Evolutionary conservation across 2,113 vertebrate genomes (phyloP).

Genomic region (Cottus gobio): DNA sequence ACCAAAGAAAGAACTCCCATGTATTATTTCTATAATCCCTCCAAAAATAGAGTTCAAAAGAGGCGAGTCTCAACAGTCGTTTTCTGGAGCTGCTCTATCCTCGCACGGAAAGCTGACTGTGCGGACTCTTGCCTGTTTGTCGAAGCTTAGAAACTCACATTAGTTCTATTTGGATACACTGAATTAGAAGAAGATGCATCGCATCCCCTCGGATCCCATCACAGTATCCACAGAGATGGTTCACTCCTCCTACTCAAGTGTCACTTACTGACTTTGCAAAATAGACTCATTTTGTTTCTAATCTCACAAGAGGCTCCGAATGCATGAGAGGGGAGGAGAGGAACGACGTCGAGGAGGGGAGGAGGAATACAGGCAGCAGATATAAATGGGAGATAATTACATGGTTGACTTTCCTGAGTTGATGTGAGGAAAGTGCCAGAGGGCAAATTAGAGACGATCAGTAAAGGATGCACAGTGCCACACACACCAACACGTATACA

Average conservation of each 20-base stretch:
- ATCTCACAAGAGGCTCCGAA: constrained; percentile 26
- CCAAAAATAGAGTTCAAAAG: constrained; percentile 61
- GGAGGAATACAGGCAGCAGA: constrained; percentile 22
- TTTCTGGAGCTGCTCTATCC: constrained; percentile 9
- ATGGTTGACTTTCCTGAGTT: constrained; percentile 18
- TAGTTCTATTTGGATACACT: constrained; percentile 41
- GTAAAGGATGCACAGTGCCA: background rate
- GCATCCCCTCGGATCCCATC: background rate
- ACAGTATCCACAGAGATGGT: constrained; percentile 16
- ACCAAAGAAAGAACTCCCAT: constrained; percentile 40
- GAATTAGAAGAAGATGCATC: constrained; percentile 43
- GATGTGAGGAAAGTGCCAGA: constrained; percentile 34
- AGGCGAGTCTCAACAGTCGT: constrained; percentile 6
- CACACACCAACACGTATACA: too few species aligned
- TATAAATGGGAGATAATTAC: constrained; percentile 55
- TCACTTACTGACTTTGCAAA: constrained; percentile 34
- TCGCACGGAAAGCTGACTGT: constrained; percentile 37
- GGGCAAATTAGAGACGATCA: background rate
- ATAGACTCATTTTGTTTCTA: constrained; percentile 9
- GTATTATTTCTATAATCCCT: constrained; percentile 70
- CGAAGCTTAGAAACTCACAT: constrained; percentile 47
- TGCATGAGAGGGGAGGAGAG: background rate
- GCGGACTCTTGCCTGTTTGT: constrained; percentile 47
- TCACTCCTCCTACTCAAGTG: constrained; percentile 32
- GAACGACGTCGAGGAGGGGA: constrained; percentile 13